Evolutionary conservation across 2,888 invertebrate species (phyloP).

Genomic region (Eupithecia centaureata): DNA sequence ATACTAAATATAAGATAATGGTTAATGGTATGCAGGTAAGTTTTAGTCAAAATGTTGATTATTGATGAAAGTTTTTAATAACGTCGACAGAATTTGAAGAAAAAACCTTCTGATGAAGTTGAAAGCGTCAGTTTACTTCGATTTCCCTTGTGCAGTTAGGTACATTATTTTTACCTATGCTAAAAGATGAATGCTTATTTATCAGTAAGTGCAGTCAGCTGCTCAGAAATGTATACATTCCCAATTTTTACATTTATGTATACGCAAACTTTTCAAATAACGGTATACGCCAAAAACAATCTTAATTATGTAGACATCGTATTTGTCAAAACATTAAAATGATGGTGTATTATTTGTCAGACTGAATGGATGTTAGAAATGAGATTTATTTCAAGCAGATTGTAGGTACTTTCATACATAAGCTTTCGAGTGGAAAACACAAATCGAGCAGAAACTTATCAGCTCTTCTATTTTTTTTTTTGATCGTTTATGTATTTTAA

Average conservation of each 20-base stretch:
- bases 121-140: neutral
- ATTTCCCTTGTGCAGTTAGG: neutral
- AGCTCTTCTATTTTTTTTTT: neutral
- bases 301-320: no score
- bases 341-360: neutral
- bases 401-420: neutral
- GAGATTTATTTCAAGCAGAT: neutral
- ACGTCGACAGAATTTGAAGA: neutral
- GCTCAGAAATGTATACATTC: no score
- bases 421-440: neutral
- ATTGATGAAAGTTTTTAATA: neutral
- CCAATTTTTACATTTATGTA: no score
- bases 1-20: neutral
- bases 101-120: no score
- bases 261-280: no score
- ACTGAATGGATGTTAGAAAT: neutral
- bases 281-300: no score
- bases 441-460: conserved; percentile 3
- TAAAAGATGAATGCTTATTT: no score
- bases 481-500: neutral
- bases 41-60: neutral
- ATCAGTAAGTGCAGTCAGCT: no score
- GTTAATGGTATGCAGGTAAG: no score
- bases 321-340: neutral
- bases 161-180: no score